phyloP scores from a whole-genome alignment of 2,888 invertebrate species.

The Leuctra nigra region DNA sequence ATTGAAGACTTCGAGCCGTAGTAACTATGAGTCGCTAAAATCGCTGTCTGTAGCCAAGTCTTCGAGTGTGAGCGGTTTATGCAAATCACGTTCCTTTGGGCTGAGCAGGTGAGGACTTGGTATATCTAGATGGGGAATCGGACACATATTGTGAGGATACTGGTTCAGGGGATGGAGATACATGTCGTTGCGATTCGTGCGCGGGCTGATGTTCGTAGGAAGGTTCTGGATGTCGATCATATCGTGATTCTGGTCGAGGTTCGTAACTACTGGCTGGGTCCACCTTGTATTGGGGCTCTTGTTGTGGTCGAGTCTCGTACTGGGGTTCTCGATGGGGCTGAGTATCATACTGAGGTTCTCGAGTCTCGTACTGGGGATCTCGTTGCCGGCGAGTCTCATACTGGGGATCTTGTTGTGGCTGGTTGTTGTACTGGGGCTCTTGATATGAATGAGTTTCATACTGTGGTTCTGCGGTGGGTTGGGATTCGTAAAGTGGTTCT shows the following conservation, averaged over 20 bases:
- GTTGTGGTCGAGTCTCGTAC: too few relatives aligned
- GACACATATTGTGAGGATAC: conserved; percentile 6
- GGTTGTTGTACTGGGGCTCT: not conserved
- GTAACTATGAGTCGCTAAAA: conserved; percentile 22
- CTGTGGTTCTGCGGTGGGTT: conserved; percentile 16
- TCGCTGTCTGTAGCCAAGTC: conserved; percentile 30
- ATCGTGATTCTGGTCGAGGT: too few relatives aligned
- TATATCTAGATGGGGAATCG: conserved; percentile 12
- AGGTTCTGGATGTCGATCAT: conserved; percentile 15
- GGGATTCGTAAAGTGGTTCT: conserved; percentile 17
- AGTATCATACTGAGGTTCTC: too few relatives aligned
- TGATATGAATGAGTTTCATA: conserved; percentile 6
- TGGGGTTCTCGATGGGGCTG: too few relatives aligned
- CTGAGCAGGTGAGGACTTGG: conserved; percentile 14
- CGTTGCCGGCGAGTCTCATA: conserved; percentile 8
- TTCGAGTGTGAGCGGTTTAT: conserved; percentile 28
- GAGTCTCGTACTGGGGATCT: too few relatives aligned
- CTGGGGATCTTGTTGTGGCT: conserved; percentile 6
- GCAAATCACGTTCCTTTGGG: conserved; percentile 20
- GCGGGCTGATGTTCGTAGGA: not conserved
- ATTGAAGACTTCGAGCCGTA: not conserved
- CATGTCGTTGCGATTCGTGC: conserved; percentile 1
- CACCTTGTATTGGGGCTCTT: too few relatives aligned
- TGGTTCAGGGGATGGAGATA: too few relatives aligned
- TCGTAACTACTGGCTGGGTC: too few relatives aligned